Base-by-base conservation (phyloP, 2,888 invertebrate species). In the Clanis bilineata region DNA sequence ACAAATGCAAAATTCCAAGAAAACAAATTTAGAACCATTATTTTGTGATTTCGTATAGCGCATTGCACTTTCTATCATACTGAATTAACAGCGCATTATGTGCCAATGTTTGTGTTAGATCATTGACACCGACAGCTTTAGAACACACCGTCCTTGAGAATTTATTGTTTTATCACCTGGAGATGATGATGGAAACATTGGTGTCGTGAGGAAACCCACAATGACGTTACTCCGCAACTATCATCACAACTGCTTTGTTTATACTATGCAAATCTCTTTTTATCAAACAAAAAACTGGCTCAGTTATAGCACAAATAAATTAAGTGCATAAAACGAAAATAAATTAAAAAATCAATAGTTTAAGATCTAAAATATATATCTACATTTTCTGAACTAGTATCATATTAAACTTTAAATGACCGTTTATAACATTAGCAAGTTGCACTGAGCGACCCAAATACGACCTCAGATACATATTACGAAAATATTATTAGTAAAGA, bases 61-160 rank as follows among this genome's bases (percentile, higher is more conserved):
- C 57, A 41, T 25, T 57, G 57, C 57, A 57, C 43, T 57, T 28
- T 4, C 41, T 57, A 57, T 57, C 43, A 43, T 23, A 25, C 18
- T 3, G 28, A 57, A 57, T 57, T 39, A 56, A 56, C 21, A 18
- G 25, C 43, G 21, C 57, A 43, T 57, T 57, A 25, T 57, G 57
- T 60, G 63, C 61, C 63, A 64, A 62, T 64, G 62, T 63, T 66
- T 64, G 60, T 58, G 58, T 61, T 59, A 58, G 62, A 62, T 39
- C 61, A 59, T 61, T 66, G 58, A 64, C 62, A 58, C 43, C 41
- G 56, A 32, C 39, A 22, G 44, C 43, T 43, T 43, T 57, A 43
- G 25, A 56, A 56, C 39, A 23, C n/a, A 12, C n/a, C 5, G 39
- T 57, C 57, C 57, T 57, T 57, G 57, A 43, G 25, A 10, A 18